Base-by-base conservation (phyloP, 1,140 invertebrate species). In the Matsumurasca onukii region DNA sequence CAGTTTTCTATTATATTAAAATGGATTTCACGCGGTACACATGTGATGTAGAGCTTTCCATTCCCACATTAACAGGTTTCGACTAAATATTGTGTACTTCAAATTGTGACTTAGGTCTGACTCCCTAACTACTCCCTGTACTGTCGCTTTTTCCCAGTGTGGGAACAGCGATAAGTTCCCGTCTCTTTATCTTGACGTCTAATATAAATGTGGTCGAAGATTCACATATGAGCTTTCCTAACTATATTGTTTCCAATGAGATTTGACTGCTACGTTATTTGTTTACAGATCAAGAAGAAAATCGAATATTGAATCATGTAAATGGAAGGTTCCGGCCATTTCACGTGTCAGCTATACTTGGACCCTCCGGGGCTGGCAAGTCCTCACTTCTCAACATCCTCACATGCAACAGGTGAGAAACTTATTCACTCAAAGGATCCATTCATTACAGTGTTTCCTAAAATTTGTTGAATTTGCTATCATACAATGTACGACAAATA, bases 281-380 rank as follows among this genome's bases (percentile, higher is more conserved):
- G 39, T 45, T 59, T 59, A 5, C n/a, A 59, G 55, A 27, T 59
- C 55, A 59, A 29, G 55, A 59, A 3, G 24, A 24, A 3, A 59
- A 59, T 9, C 24, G 15, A 29, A 65, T 65, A 9, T 24, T 68
- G 3, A 31, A 34, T 1, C 31, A 57, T 15, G 75, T 86, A 5
- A 83, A 78, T 63, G 86, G 86, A 1, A 78, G 80, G 34, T 85
- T 89, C 69, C 78, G 80, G 49, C 80, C 85, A 0, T 82, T 83
- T 15, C 82, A 85, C 81, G 72, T 93, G 51, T 89, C 88, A 0
- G 89, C 87, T 15, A 90, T 93, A 69, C 85, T 93, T 79, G 91
- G 91, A 1, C 91, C 90, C 25, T 91, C 89, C 0, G 91, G 91
- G 5, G 90, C 90, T 20, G 92, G 91, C 17, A 94, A 94, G 77